Evolutionary conservation across 1,140 invertebrate species (phyloP), one percentile per base, ranked within the genome.

Genomic region (Drosophila grimshawi): DNA sequence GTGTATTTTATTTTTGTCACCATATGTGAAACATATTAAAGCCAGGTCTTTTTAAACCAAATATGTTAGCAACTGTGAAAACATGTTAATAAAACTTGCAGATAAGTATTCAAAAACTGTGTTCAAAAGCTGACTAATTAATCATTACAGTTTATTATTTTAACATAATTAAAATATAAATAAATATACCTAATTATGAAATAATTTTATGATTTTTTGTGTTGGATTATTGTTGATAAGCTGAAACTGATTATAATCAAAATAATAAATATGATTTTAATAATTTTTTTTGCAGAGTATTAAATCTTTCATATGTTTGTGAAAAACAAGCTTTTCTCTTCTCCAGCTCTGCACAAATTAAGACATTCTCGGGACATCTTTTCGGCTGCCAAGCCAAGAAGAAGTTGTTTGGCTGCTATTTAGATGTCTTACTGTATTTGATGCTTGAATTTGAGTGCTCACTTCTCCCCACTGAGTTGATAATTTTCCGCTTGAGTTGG

Each of bases 401-500:
- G 67, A 83, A 86, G 81, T 62, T 86, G 52, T 81, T 61, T 60
- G 37, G 46, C 6, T 39, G 33, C 8, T 45, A 6, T 19, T 19
- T 52, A 19, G 32, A 56, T 45, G 29, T 39, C 62, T 51, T 43
- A 29, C 29, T 61, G 29, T 55, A 55, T 60, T 75, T 72, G 45
- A 46, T 49, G 29, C 35, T 67, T 71, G 56, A 69, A 85, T 77
- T 71, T 65, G 55, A 65, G 65, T 61, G 59, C 55, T n/a, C 53
- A 45, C 33, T 75, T 80, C 62, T 60, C 41, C 57, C 66, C 75
- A 76, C 78, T 72, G 69, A 81, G 81, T 80, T 88, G 82, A 86
- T 86, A 88, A 86, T 86, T 86, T 86, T 82, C 76, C 65, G 83
- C 83, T 77, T 77, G 83, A 88, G 59, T 82, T 56, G 56, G 5